Conservation (phyloP, 2,113 vertebrate genomes). For the Glareola pratincola region DNA sequence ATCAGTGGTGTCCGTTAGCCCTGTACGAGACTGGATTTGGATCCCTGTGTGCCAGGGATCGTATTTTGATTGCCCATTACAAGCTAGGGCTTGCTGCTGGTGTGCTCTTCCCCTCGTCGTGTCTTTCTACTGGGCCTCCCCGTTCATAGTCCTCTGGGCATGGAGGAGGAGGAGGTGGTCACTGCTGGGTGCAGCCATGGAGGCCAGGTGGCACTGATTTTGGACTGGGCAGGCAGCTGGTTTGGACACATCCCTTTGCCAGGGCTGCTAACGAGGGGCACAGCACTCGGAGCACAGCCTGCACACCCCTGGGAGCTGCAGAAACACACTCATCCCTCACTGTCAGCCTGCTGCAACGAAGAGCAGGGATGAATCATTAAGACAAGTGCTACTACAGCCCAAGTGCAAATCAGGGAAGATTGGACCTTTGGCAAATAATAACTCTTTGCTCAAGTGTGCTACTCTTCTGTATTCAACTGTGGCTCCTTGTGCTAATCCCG, state of each 20-base stretch:
- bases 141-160: neutral
- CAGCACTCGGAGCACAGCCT: neutral
- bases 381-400: constrained; percentile 51
- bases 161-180: neutral
- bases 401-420: constrained; percentile 51
- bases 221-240: neutral
- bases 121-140: neutral
- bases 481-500: neutral
- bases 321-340: neutral
- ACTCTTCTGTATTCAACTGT: neutral
- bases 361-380: constrained; percentile 17
- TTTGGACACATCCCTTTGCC: neutral
- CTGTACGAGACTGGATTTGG: too few species aligned
- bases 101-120: rapidly evolving
- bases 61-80: neutral
- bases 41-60: too few species aligned
- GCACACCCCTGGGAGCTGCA: neutral
- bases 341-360: neutral
- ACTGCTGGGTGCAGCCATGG: neutral
- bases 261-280: neutral
- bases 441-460: constrained; percentile 2
- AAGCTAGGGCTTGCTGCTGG: neutral
- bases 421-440: constrained; percentile 27
- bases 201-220: neutral
- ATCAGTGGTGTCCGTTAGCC: rapidly evolving